Evolutionary conservation across 2,888 invertebrate species (phyloP).

Genomic region (Chironomus riparius): DNA sequence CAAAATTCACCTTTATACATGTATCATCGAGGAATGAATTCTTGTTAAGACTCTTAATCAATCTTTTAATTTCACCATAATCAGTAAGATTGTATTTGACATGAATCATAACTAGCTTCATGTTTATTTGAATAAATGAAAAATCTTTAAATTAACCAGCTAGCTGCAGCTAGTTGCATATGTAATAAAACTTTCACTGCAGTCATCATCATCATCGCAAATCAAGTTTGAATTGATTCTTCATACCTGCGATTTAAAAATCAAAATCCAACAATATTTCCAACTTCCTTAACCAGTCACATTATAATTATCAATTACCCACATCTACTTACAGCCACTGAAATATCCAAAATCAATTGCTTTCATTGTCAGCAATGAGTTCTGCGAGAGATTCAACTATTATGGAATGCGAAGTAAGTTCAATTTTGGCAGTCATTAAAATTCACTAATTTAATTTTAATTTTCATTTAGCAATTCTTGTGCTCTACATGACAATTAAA

Average conservation of each 20-base stretch:
- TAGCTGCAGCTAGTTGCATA: too few species aligned
- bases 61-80: too few species aligned
- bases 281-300: not conserved
- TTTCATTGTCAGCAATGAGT: slow-evolving; percentile 86
- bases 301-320: not conserved
- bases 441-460: slow-evolving; percentile 27
- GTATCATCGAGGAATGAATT: too few species aligned
- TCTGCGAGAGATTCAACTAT: slow-evolving; percentile 76
- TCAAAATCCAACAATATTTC: not conserved
- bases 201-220: too few species aligned
- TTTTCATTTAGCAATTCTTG: slow-evolving; percentile 71
- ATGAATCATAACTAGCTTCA: too few species aligned
- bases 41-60: too few species aligned
- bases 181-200: too few species aligned
- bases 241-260: not conserved
- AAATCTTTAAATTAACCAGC: too few species aligned
- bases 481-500: slow-evolving; percentile 75
- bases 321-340: not conserved
- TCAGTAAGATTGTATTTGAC: too few species aligned
- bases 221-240: not conserved
- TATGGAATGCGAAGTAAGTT: slow-evolving; percentile 27
- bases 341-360: slow-evolving; percentile 50
- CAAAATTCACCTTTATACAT: too few species aligned
- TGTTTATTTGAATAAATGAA: too few species aligned
- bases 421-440: not conserved